Percentiles rank a stretch among this genome's conserved stretches.
phyloP scores from a whole-genome alignment of 2,888 invertebrate genomes.

The Dicranocentrus wangi region DNA sequence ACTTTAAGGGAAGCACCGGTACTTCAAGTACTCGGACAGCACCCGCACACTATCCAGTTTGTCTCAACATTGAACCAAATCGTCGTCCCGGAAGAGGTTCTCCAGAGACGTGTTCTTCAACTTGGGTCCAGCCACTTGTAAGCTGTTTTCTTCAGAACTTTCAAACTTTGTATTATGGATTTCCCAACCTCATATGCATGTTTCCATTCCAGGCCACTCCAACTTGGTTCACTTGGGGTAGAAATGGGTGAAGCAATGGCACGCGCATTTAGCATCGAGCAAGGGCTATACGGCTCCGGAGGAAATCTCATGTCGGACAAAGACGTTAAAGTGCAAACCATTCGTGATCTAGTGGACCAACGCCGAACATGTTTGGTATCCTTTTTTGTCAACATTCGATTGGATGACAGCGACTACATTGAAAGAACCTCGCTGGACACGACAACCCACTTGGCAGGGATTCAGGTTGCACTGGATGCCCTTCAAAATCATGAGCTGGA shows the following conservation, averaged over 20 bases:
- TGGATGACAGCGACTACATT: conserved; percentile 71
- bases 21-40: conserved; percentile 36
- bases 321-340: conserved; percentile 73
- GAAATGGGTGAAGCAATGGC: conserved; percentile 77
- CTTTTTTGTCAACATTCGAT: conserved; percentile 68
- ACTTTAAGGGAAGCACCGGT: conserved; percentile 74
- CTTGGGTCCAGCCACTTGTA: conserved; percentile 65
- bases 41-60: conserved; percentile 74
- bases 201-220: conserved; percentile 75
- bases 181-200: no score
- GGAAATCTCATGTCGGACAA: conserved; percentile 75
- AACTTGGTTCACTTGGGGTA: conserved; percentile 75
- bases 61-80: conserved; percentile 76
- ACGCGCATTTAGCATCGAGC: conserved; percentile 76
- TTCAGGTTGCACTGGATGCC: conserved; percentile 69
- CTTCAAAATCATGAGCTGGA: conserved; percentile 49
- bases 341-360: conserved; percentile 65
- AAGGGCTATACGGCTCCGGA: conserved; percentile 75
- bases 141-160: conserved; percentile 31
- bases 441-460: conserved; percentile 70
- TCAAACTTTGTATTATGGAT: not conserved
- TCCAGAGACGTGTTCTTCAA: conserved; percentile 72
- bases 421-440: conserved; percentile 71
- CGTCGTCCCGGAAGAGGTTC: conserved; percentile 76
- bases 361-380: conserved; percentile 69